Base-by-base conservation (phyloP, 2,797 vertebrate species). In the Amphiprion clarkii region DNA sequence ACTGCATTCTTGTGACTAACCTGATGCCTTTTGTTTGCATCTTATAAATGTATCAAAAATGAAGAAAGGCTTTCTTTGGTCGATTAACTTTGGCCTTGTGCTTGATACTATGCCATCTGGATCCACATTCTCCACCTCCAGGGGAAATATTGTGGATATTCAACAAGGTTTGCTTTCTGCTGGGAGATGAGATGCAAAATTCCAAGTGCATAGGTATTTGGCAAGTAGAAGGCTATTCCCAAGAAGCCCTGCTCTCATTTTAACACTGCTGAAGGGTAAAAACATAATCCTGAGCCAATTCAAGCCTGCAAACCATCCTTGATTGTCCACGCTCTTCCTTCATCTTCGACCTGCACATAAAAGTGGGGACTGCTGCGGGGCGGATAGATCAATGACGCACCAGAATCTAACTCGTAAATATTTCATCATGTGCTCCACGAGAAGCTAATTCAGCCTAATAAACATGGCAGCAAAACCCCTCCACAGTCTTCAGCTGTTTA, bases 211-310 rank as follows among this genome's bases (percentile, higher is more conserved):
- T 0, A 55, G 31, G 61, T 55, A 23, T 59, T 57, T 12, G 46
- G 73, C 81, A 76, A 71, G 60, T 40, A 8, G 60, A 69, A 64
- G 74, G 21, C 44, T 64, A 52, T 55, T 78, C 83, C 83, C 72
- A 23, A 55, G 60, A 55, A 78, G 66, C 71, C 14, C 59, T 19
- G 69, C 69, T 82, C 69, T 83, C 71, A 56, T 78, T 81, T 67
- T 40, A 65, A 78, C 27, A 56, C 36, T 58, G 85, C 85, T 80
- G 76, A 83, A 77, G 81, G 82, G 83, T 71, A 78, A 65, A 73
- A 82, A 82, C 78, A 84, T 48, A 77, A 80, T 68, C 76, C 70
- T 60, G 79, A 4, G 74, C 72, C 84, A 69, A 10, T 7, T 64
- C 65, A 4, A 52, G 79, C 77, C 85, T 78, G 67, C 62, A 74